phyloP scores from a whole-genome alignment of 2,888 invertebrate genomes.

The Tiliacea aurago region DNA sequence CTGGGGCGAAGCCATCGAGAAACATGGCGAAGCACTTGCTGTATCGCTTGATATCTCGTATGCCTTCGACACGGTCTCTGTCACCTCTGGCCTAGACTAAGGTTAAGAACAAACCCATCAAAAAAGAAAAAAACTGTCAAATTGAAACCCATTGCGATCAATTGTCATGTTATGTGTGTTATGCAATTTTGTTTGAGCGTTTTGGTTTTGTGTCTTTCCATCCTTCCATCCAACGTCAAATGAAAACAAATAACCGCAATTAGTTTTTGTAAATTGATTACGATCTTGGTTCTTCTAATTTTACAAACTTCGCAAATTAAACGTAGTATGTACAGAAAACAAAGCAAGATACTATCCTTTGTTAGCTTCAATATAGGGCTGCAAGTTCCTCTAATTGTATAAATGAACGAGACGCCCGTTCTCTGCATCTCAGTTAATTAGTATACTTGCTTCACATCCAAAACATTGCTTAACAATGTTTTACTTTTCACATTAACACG shows the following conservation, averaged over 20 bases:
- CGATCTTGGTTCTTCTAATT: neutral
- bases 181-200: neutral
- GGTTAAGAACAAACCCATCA: too few relatives aligned
- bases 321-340: conserved; percentile 3
- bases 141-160: too few relatives aligned
- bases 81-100: too few relatives aligned
- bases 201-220: neutral
- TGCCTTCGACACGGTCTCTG: too few relatives aligned
- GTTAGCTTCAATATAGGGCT: conserved; percentile 29
- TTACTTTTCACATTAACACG: conserved; percentile 44
- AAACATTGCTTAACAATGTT: conserved; percentile 29
- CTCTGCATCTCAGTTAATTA: conserved; percentile 47
- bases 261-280: neutral
- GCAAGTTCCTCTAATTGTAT: conserved; percentile 32
- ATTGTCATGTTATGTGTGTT: too few relatives aligned
- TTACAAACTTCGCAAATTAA: conserved; percentile 14
- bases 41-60: too few relatives aligned
- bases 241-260: neutral
- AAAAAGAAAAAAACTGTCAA: too few relatives aligned
- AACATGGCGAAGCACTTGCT: too few relatives aligned
- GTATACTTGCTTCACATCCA: conserved; percentile 22
- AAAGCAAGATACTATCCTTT: conserved; percentile 5
- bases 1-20: too few relatives aligned
- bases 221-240: neutral
- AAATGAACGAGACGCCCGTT: conserved; percentile 38